Base-by-base conservation (phyloP, 2,797 vertebrate species). In the Poeciliopsis gracilis region DNA sequence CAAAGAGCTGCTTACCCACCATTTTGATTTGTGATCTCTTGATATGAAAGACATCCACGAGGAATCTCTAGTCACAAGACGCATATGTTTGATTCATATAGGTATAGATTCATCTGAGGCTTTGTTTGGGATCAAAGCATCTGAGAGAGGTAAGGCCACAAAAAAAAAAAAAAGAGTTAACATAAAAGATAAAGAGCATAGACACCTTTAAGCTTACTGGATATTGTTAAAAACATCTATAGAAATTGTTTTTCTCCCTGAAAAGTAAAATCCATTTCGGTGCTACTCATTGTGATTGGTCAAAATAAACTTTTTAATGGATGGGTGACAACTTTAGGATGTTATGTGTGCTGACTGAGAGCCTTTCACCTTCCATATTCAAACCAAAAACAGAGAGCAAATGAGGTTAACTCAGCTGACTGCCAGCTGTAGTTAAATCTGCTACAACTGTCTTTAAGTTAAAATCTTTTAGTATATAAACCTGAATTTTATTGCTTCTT, bases 1-100 rank as follows among this genome's bases (percentile, higher is more conserved):
- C 30, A 30, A 76, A 76, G 33, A 47, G 20, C 33, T 69, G 47
- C 61, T 46, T 74, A n/a, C 33, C 1, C 11, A 71, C 66, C 25
- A 30, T 71, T 76, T 72, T 71, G 43, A 46, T 23, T 57, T 46
- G 6, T 55, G 77, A 79, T 63, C 46, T 67, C 30, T 71, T n/a
- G 33, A 38, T 61, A 55, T 57, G 66, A 75, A 75, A 75, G 18
- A 55, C 6, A 11, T 45, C 23, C 20, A 41, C 55, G 18, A 16
- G 15, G 3, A 30, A 33, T 16, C 59, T 61, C 13, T 33, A 18
- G 59, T 61, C 59, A 61, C 15, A 61, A 30, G 15, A 61, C 0
- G 28, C 13, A 61, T 61, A 61, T 61, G 5, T 33, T 33, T 69
- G 72, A 74, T n/a, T 73, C 25, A 67, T 38, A 38, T 38, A 61